These are phyloP conservation scores for Atta colombica DNA, from an alignment of 1,140 invertebrate genomes.

Conservation along the genomic window DNA sequence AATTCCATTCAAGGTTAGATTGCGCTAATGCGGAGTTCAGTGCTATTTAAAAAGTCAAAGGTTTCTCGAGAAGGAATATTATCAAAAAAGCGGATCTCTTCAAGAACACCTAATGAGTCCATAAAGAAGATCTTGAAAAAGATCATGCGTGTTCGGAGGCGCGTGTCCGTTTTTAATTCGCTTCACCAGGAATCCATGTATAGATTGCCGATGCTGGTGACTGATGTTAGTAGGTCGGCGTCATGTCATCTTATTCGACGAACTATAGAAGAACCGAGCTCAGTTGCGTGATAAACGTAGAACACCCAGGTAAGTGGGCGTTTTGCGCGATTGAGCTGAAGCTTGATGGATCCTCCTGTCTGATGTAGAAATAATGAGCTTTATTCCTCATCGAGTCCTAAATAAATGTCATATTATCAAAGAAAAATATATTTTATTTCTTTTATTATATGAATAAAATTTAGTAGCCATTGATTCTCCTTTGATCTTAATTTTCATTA, in stretches of 20 bases:
- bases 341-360: slow-evolving; percentile 41
- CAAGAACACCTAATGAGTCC: background rate
- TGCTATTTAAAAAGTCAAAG: slow-evolving; percentile 3
- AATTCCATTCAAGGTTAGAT: background rate
- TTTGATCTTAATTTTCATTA: background rate
- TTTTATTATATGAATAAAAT: background rate
- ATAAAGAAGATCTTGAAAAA: slow-evolving; percentile 40
- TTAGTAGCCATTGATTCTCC: background rate
- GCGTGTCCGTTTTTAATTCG: slow-evolving; percentile 78
- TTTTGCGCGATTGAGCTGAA: slow-evolving; percentile 31
- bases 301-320: slow-evolving; percentile 64
- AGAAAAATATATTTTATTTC: background rate
- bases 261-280: slow-evolving; percentile 53
- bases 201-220: slow-evolving; percentile 62
- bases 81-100: background rate
- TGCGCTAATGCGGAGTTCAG: background rate
- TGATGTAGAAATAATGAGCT: background rate
- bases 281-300: slow-evolving; percentile 75
- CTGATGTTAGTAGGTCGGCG: slow-evolving; percentile 68
- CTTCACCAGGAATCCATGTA: slow-evolving; percentile 69
- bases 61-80: background rate
- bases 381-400: background rate
- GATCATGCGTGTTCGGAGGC: slow-evolving; percentile 37
- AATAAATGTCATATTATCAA: background rate
- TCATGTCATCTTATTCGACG: slow-evolving; percentile 71